phyloP scores from a whole-genome alignment of 2,113 vertebrate genomes.

The Oreotrochilus melanogaster region DNA sequence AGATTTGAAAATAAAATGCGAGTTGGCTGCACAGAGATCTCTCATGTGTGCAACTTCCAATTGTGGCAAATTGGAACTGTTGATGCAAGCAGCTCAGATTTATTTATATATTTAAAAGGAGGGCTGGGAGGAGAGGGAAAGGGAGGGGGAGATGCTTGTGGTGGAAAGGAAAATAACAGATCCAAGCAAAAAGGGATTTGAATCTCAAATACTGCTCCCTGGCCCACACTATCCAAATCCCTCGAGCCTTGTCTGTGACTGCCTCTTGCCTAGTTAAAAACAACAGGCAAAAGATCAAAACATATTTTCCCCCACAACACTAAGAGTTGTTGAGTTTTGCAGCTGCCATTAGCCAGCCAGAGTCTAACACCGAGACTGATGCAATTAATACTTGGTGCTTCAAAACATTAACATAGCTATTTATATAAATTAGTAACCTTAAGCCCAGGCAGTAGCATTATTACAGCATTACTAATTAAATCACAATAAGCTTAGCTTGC shows the following conservation, averaged over 20 bases:
- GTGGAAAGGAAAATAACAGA: conserved; percentile 56
- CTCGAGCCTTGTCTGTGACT: conserved; percentile 41
- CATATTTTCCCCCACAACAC: not conserved
- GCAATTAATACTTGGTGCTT: conserved; percentile 72
- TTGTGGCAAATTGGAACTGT: conserved; percentile 78
- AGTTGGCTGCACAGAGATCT: conserved; percentile 71
- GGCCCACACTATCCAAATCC: conserved; percentile 66
- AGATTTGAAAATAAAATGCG: conserved; percentile 79
- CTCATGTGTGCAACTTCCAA: conserved; percentile 76
- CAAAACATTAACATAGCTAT: conserved; percentile 69
- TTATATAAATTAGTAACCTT: conserved; percentile 75
- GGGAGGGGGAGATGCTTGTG: not conserved
- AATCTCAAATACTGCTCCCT: conserved; percentile 67
- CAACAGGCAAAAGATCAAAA: conserved; percentile 56
- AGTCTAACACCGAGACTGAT: conserved; percentile 41
- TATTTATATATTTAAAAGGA: conserved; percentile 76
- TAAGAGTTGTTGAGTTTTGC: conserved; percentile 45
- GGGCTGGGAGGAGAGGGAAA: conserved; percentile 31
- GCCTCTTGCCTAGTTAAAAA: conserved; percentile 66
- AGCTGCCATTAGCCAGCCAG: conserved; percentile 42
- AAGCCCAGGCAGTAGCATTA: conserved; percentile 62
- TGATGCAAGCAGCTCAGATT: conserved; percentile 73
- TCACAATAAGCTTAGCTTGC: conserved; percentile 71
- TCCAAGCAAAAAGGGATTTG: conserved; percentile 67
- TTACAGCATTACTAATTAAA: conserved; percentile 74